Conservation (phyloP, 2,888 invertebrate genomes). For the Invenusta paracnida region DNA sequence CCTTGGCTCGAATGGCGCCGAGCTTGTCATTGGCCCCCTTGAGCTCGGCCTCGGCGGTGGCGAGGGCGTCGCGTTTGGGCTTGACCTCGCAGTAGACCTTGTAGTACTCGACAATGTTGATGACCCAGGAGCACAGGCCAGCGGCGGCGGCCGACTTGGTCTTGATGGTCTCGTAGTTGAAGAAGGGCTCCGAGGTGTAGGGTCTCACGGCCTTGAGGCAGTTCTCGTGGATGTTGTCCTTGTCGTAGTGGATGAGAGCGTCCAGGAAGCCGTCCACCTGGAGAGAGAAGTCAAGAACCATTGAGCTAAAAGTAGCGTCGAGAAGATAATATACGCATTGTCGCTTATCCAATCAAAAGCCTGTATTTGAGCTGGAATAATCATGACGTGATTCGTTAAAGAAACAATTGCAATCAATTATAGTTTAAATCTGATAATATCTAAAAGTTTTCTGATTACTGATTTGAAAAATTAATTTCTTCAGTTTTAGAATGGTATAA, state of each 20-base stretch:
- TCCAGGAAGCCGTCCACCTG: slow-evolving; percentile 78
- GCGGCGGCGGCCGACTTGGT: slow-evolving; percentile 85
- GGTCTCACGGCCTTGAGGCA: slow-evolving; percentile 81
- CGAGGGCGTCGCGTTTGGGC: slow-evolving; percentile 84
- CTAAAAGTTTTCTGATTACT: too few species aligned
- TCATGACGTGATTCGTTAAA: too few species aligned
- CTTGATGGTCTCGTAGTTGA: slow-evolving; percentile 32
- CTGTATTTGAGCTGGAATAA: too few species aligned
- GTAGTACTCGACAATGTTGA: slow-evolving; percentile 87
- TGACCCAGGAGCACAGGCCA: slow-evolving; percentile 88
- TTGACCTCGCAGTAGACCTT: slow-evolving; percentile 92
- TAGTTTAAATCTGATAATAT: too few species aligned
- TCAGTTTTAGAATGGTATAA: too few species aligned
- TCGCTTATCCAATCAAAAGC: too few species aligned
- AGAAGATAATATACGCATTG: too few species aligned
- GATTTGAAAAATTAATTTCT: too few species aligned
- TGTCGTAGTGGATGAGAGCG: slow-evolving; percentile 80
- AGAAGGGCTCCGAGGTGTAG: slow-evolving; percentile 23
- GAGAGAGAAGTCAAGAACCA: too few species aligned
- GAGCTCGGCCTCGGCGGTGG: slow-evolving; percentile 83
- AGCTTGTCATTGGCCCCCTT: slow-evolving; percentile 84
- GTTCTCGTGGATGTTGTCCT: slow-evolving; percentile 90
- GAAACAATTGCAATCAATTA: too few species aligned
- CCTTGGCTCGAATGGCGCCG: slow-evolving; percentile 78
- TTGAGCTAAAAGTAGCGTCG: too few species aligned